phyloP scores from a whole-genome alignment of 2,797 vertebrate species.

The Sebastes aleutianus region DNA sequence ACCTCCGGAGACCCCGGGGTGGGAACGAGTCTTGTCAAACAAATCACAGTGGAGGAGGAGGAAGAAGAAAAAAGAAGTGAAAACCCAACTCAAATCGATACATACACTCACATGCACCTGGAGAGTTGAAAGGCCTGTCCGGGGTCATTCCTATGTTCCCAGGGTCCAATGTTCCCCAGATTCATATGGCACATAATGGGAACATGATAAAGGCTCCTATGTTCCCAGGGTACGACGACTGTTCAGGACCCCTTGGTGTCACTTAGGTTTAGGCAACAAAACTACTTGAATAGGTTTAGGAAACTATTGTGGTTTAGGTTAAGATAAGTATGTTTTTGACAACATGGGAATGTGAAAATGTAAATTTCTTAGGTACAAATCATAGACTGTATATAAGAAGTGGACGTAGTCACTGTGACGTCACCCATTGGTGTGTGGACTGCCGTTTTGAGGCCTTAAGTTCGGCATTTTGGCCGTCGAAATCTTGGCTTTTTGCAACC shows the following conservation, averaged over 20 bases:
- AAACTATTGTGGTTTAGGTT: neutral
- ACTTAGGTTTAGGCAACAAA: neutral
- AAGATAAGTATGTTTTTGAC: neutral
- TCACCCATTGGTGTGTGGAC: no score
- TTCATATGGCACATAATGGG: neutral
- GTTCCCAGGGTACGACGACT: neutral
- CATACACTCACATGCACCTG: neutral
- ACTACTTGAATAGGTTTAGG: neutral
- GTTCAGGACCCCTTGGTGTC: neutral
- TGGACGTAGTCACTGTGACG: no score
- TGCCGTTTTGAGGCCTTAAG: no score
- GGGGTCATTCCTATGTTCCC: neutral
- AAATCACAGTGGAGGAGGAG: constrained; percentile 1
- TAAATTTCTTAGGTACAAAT: no score
- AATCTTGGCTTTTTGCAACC: no score
- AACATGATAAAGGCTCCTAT: neutral
- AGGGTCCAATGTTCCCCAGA: neutral
- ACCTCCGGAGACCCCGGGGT: constrained; percentile 5
- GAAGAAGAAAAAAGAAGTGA: neutral
- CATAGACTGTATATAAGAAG: no score
- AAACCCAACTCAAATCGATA: constrained; percentile 5
- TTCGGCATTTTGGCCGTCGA: no score
- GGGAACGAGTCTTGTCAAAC: constrained; percentile 33
- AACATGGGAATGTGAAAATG: neutral
- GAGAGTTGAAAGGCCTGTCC: neutral